A percentile compares a stretch with the other conserved stretches of the same genome.
phyloP scores from a whole-genome alignment of 2,888 invertebrate species.

The Catocala nupta region DNA sequence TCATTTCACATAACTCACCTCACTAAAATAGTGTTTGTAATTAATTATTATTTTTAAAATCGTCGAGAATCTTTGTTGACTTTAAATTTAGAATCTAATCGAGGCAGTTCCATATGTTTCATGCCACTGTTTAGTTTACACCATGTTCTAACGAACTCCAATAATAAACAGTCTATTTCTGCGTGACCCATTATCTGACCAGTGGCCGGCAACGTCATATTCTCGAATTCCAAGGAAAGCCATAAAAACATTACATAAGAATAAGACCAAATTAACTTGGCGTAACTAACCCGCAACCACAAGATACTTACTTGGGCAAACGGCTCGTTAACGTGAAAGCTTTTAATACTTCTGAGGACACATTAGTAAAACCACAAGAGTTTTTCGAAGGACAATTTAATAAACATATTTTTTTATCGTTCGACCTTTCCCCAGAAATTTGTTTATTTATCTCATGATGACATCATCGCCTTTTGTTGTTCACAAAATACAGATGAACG shows the following conservation, averaged over 20 bases:
- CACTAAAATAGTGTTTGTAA: conserved; percentile 10
- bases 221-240: conserved; percentile 69
- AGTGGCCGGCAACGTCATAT: conserved; percentile 63
- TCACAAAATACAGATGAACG: conserved; percentile 32
- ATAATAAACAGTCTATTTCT: conserved; percentile 77
- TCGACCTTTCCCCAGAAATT: conserved; percentile 47
- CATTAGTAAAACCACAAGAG: conserved; percentile 54
- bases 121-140: conserved; percentile 58
- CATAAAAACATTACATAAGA: conserved; percentile 77
- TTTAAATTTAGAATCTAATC: background rate
- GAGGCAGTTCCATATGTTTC: conserved; percentile 55
- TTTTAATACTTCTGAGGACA: conserved; percentile 70
- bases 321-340: conserved; percentile 65
- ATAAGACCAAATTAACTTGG: conserved; percentile 60
- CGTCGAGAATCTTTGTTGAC: too few relatives aligned
- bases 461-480: conserved; percentile 33
- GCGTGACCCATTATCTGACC: conserved; percentile 77
- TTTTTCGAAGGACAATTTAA: conserved; percentile 55
- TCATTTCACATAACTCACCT: conserved; percentile 19
- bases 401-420: conserved; percentile 52
- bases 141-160: conserved; percentile 76
- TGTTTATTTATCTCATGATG: conserved; percentile 46
- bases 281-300: conserved; percentile 57
- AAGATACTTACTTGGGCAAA: conserved; percentile 69
- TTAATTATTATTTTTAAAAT: conserved; percentile 11